Evolutionary conservation across 2,888 invertebrate genomes (phyloP), one percentile per base, ranked within the genome.

Genomic region (Troglohyphantes excavatus): DNA sequence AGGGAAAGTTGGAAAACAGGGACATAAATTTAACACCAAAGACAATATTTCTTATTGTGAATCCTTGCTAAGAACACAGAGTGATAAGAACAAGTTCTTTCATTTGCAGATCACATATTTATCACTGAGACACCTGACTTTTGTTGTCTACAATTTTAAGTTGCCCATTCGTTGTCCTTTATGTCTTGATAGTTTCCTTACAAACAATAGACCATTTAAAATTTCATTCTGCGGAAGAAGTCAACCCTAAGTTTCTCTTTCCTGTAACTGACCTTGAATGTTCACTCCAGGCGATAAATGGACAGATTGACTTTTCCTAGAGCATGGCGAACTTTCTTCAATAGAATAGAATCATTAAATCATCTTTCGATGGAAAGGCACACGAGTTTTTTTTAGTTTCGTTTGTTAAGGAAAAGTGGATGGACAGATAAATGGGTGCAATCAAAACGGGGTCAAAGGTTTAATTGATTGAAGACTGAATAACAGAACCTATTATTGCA

Each of bases 361-460:
- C 39, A 39, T n/a, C 53, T 53, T 53, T 53, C 17, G n/a, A 53
- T 53, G 13, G 17, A 7, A 53, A 53, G 53, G 5, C 53, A n/a
- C 17, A 13, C 1, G 0, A n/a, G 2, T 53, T 53, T 53, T 53
- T 53, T 53, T 1, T 53, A 17, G 17, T 53, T 53, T 53, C 53
- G n/a, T 53, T 53, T 53, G 5, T 13, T 53, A 53, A 53, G 53
- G 53, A 53, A 53, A n/a, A 53, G 17, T 53, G 13, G 53, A 53
- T 13, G 9, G 53, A 53, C 53, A 53, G 53, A 17, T 17, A 53
- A 53, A 53, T 53, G 17, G 17, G 53, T 53, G n/a, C 17, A 53
- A 53, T 53, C 53, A 53, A 53, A 53, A 53, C 53, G 53, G 53
- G 17, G 53, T 53, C 53, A 53, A n/a, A 53, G n/a, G 53, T 53